Evolutionary conservation across 2,797 vertebrate species (phyloP).

Genomic region (Cottoperca gobio): DNA sequence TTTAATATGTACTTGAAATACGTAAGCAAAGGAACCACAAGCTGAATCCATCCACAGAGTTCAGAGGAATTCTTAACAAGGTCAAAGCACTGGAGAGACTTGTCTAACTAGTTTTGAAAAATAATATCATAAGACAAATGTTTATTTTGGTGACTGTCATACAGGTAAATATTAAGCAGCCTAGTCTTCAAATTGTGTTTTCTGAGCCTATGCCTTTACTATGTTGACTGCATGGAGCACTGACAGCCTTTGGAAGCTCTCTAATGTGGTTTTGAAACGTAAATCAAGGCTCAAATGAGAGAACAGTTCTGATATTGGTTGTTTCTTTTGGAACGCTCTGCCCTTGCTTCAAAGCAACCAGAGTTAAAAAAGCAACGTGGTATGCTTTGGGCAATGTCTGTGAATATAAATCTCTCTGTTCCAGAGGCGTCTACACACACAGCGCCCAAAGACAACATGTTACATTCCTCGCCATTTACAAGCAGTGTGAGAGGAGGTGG

Average conservation of each 20-base stretch:
- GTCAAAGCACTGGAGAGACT: conserved; percentile 41
- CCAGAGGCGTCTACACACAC: conserved; percentile 73
- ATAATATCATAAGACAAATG: conserved; percentile 57
- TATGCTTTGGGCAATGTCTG: conserved; percentile 80
- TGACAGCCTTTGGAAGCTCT: conserved; percentile 48
- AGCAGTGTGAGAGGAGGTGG: conserved; percentile 77
- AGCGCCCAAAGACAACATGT: conserved; percentile 82
- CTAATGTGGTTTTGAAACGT: conserved; percentile 69
- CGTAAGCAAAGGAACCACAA: conserved; percentile 63
- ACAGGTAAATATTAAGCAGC: conserved; percentile 41
- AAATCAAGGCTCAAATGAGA: conserved; percentile 76
- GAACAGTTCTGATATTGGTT: conserved; percentile 77
- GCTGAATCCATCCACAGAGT: conserved; percentile 56
- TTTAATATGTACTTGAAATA: conserved; percentile 64
- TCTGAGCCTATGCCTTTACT: conserved; percentile 17
- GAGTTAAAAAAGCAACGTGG: conserved; percentile 69
- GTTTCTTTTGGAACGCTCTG: conserved; percentile 69
- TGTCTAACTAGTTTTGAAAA: conserved; percentile 37
- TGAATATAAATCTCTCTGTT: conserved; percentile 78
- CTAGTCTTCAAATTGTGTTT: conserved; percentile 31
- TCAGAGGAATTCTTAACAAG: conserved; percentile 72
- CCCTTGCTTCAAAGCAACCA: conserved; percentile 75
- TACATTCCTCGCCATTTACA: conserved; percentile 82
- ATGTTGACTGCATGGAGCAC: conserved; percentile 18
- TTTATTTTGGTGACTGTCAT: conserved; percentile 53